phyloP scores from a whole-genome alignment of 2,113 vertebrate genomes.

The Scortum barcoo region DNA sequence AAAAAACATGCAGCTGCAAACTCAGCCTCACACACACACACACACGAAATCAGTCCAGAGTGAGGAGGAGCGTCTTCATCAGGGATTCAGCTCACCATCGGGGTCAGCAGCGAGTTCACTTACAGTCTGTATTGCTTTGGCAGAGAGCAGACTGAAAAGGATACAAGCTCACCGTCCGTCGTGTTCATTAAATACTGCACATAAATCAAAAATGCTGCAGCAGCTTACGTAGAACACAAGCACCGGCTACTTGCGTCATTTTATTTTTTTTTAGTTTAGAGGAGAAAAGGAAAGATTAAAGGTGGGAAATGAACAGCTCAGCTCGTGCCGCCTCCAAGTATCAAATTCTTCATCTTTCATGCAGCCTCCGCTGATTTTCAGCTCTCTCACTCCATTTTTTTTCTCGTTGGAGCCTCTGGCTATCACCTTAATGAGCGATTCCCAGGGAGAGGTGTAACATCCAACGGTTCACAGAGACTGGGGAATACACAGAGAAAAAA shows the following conservation, averaged over 20 bases:
- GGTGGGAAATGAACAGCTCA: background rate
- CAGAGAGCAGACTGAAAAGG: conserved; percentile 12
- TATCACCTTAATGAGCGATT: conserved; percentile 30
- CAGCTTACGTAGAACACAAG: background rate
- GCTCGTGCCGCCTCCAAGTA: background rate
- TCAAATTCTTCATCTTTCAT: conserved; percentile 22
- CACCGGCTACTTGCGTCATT: background rate
- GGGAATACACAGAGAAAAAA: conserved; percentile 13
- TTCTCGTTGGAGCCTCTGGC: conserved; percentile 3
- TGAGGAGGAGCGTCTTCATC: conserved; percentile 37
- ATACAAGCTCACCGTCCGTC: background rate
- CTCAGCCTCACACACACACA: conserved; percentile 7
- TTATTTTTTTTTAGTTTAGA: background rate
- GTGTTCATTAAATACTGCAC: conserved; percentile 7
- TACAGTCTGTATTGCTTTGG: conserved; percentile 41
- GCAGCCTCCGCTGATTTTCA: conserved; percentile 18
- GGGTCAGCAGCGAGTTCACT: conserved; percentile 10
- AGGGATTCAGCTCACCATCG: conserved; percentile 16
- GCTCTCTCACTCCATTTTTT: conserved; percentile 14
- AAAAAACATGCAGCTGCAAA: conserved; percentile 50
- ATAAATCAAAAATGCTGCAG: background rate
- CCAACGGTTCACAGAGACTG: background rate
- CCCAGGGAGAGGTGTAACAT: conserved; percentile 39
- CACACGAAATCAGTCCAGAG: conserved; percentile 6
- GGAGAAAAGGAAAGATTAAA: conserved; percentile 17